Evolutionary conservation across 2,113 vertebrate species (phyloP).

Genomic region (Todiramphus chloris): DNA sequence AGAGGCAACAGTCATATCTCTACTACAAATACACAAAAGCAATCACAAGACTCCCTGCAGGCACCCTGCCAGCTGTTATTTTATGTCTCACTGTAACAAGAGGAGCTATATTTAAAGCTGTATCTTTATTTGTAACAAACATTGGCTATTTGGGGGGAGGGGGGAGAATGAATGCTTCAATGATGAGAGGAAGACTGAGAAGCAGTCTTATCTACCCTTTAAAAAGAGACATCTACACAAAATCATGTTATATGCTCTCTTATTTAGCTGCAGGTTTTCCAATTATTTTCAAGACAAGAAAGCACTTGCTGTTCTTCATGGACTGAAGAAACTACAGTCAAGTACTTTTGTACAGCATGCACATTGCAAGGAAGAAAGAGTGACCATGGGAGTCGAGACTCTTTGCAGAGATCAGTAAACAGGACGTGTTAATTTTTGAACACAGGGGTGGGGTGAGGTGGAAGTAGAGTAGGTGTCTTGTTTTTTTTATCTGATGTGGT

Average conservation of each 20-base stretch:
- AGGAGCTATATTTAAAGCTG: not conserved
- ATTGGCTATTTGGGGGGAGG: not conserved
- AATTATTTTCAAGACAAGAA: not conserved
- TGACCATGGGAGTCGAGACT: not conserved
- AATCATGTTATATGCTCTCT: not conserved
- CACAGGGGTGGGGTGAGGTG: rapidly evolving
- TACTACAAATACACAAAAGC: not conserved
- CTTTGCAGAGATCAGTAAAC: not conserved
- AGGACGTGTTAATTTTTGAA: not conserved
- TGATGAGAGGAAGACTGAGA: not conserved
- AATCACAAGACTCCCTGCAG: not conserved
- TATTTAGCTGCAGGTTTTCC: not conserved
- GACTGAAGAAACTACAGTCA: not conserved
- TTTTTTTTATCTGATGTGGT: not conserved
- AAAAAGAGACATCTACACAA: not conserved
- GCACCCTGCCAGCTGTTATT: not conserved
- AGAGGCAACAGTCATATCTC: not conserved
- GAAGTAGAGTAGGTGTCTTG: not conserved
- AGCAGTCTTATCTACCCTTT: not conserved
- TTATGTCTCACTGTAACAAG: not conserved
- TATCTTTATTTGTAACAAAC: not conserved
- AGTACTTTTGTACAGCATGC: not conserved
- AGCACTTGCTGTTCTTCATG: not conserved
- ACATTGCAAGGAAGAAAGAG: not conserved
- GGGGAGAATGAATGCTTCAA: not conserved